A percentile compares a stretch with the other conserved stretches of the same genome.
Conservation (phyloP, 2,888 invertebrate species). For the Tachystola acroxantha region DNA sequence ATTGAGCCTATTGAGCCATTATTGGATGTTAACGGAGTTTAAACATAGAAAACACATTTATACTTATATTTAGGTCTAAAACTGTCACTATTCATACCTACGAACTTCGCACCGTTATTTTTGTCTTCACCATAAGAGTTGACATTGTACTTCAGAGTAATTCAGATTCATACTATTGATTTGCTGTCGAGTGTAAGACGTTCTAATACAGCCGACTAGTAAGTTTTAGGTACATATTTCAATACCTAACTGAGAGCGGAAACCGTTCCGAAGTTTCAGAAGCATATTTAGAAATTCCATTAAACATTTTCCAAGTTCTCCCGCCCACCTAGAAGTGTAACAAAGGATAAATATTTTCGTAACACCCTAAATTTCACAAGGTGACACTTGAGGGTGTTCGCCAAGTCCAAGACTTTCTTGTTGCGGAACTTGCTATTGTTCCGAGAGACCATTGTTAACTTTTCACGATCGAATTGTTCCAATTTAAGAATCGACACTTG, state of each 20-base stretch:
- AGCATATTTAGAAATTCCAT: constrained; percentile 12
- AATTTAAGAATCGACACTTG: not conserved
- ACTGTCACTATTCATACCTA: too few relatives aligned
- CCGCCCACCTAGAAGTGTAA: constrained; percentile 14
- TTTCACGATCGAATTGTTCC: not conserved
- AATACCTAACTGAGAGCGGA: constrained; percentile 10
- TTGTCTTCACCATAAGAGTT: too few relatives aligned
- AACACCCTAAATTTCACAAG: constrained; percentile 26
- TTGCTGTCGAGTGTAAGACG: too few relatives aligned
- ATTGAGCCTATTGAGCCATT: too few relatives aligned
- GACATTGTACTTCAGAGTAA: too few relatives aligned
- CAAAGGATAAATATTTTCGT: constrained; percentile 19
- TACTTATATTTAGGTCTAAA: too few relatives aligned
- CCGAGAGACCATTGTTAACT: constrained; percentile 19
- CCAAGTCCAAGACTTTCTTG: constrained; percentile 17
- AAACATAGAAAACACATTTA: too few relatives aligned
- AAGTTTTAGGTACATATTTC: too few relatives aligned
- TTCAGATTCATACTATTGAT: too few relatives aligned
- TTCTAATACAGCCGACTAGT: too few relatives aligned
- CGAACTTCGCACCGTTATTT: too few relatives aligned
- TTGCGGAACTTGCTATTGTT: constrained; percentile 26
- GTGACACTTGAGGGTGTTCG: constrained; percentile 19
- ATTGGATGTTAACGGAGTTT: too few relatives aligned
- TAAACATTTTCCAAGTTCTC: constrained; percentile 13
- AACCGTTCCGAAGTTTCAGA: constrained; percentile 6